Percentiles rank a stretch among this genome's conserved stretches.
phyloP scores from a whole-genome alignment of 2,888 invertebrate genomes.

The Napeogenes sylphis region DNA sequence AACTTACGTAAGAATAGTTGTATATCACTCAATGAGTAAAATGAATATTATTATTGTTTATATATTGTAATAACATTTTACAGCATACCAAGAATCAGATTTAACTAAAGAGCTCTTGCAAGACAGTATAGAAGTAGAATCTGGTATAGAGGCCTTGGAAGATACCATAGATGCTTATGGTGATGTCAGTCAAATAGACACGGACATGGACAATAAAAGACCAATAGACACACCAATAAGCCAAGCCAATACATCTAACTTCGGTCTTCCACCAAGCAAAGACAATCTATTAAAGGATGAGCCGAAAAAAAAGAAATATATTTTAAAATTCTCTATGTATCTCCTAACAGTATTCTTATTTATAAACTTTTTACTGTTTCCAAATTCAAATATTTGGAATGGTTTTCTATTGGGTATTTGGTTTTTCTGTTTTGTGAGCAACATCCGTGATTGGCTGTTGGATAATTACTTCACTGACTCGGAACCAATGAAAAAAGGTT shows the following conservation, averaged over 20 bases:
- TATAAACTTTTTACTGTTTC: constrained; percentile 57
- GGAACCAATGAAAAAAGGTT: constrained; percentile 44
- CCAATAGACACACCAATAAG: constrained; percentile 36
- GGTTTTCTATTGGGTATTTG: constrained; percentile 70
- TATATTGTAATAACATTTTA: constrained; percentile 15
- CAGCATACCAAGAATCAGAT: constrained; percentile 55
- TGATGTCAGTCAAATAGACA: constrained; percentile 44
- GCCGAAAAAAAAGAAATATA: constrained; percentile 40
- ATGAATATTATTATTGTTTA: no score
- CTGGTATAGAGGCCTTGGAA: constrained; percentile 73
- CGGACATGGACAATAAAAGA: constrained; percentile 34
- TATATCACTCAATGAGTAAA: neutral
- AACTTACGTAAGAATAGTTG: constrained; percentile 55
- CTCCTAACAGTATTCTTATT: constrained; percentile 59
- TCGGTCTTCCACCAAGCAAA: constrained; percentile 56
- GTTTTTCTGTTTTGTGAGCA: constrained; percentile 56
- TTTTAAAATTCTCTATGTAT: constrained; percentile 60
- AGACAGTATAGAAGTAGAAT: constrained; percentile 69
- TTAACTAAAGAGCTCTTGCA: constrained; percentile 45
- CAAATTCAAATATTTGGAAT: constrained; percentile 61
- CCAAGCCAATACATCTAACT: constrained; percentile 38
- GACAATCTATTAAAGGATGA: constrained; percentile 40
- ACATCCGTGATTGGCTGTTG: constrained; percentile 58
- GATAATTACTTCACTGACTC: constrained; percentile 62
- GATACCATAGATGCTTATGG: constrained; percentile 62